These are phyloP conservation scores for Strigamia crassipes DNA, from an alignment of 2,888 invertebrate genomes.

Conservation along the genomic window DNA sequence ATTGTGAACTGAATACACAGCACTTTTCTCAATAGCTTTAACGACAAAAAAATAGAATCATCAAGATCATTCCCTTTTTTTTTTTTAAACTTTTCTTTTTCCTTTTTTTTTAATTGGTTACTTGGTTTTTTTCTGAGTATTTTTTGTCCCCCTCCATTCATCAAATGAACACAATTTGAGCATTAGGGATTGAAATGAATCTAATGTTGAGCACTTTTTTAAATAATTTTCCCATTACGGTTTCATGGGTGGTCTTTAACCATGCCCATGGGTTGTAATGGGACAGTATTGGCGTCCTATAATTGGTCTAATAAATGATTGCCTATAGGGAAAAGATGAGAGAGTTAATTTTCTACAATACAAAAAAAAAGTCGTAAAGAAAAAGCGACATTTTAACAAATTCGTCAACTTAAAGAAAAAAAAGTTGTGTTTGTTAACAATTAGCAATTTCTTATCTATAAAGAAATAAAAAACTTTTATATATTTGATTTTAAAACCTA, in stretches of 20 bases:
- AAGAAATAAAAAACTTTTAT: not conserved
- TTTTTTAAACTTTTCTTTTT: too few species aligned
- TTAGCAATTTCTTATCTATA: not conserved
- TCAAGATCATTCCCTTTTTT: not conserved
- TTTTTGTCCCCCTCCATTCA: not conserved
- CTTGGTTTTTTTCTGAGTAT: not conserved
- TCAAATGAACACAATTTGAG: conserved; percentile 4
- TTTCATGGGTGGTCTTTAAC: not conserved
- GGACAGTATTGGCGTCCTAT: not conserved
- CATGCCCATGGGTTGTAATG: conserved; percentile 10
- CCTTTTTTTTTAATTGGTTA: not conserved
- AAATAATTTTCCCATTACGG: not conserved
- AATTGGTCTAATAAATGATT: conserved; percentile 1
- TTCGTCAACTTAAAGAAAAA: not conserved
- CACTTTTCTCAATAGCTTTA: not conserved
- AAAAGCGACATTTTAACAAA: not conserved
- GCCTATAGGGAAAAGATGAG: conserved; percentile 3
- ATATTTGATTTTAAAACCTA: not conserved
- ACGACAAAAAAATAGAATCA: not conserved
- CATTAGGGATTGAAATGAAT: not conserved
- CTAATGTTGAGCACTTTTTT: not conserved
- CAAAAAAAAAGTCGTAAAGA: not conserved
- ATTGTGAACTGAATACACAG: not conserved
- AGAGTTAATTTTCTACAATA: not conserved
- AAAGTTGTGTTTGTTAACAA: not conserved